These are phyloP conservation scores for Nephrotoma appendiculata DNA, from an alignment of 2,888 invertebrate genomes.

Conservation along the genomic window DNA sequence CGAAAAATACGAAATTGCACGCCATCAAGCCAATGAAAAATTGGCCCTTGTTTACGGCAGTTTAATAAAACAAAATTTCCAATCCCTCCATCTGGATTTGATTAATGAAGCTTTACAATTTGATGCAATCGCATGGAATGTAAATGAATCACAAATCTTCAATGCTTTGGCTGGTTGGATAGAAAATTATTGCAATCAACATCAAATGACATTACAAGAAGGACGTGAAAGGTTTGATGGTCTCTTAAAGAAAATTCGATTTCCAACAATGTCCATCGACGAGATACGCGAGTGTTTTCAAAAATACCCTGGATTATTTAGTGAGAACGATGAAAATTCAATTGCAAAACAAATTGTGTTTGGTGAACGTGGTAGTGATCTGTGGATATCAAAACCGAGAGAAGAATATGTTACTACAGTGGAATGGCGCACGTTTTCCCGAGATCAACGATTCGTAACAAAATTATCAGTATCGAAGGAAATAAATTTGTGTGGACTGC, in stretches of 20 bases:
- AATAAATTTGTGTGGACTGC: not conserved
- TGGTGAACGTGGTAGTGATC: not conserved
- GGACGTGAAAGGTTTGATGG: not conserved
- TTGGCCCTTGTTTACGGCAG: not conserved
- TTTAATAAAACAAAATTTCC: not conserved
- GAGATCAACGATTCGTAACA: not conserved
- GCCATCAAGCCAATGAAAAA: not conserved
- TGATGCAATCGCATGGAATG: not conserved
- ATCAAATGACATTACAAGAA: not conserved
- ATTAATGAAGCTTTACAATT: not conserved
- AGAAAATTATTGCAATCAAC: not conserved
- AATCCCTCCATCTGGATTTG: not conserved
- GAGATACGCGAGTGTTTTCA: not conserved
- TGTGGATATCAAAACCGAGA: not conserved
- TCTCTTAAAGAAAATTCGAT: not conserved
- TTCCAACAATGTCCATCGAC: not conserved
- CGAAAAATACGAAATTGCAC: not conserved
- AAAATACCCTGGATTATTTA: not conserved
- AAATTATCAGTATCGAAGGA: not conserved
- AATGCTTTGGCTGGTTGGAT: not conserved
- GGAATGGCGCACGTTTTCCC: not conserved
- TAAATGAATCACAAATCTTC: not conserved
- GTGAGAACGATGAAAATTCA: not conserved
- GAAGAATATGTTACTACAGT: not conserved
- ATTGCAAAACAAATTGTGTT: not conserved